Percentiles rank a stretch among this genome's conserved stretches.
phyloP scores from a whole-genome alignment of 2,888 invertebrate genomes.

The Limnephilus lunatus region DNA sequence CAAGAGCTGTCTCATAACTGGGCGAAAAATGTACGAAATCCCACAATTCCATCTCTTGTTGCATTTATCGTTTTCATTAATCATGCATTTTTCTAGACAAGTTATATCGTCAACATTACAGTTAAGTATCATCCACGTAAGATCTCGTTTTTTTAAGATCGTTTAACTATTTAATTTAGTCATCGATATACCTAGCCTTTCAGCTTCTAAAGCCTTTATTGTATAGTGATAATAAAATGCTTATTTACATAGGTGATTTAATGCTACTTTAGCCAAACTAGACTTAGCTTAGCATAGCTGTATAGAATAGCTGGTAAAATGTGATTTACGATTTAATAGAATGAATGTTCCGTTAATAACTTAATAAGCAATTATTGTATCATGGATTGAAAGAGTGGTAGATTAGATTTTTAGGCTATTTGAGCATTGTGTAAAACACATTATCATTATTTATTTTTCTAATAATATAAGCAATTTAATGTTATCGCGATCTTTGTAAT shows the following conservation, averaged over 20 bases:
- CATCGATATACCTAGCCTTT: slow-evolving; percentile 50
- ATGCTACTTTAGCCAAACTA: slow-evolving; percentile 44
- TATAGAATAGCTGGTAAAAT: slow-evolving; percentile 29
- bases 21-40: not conserved
- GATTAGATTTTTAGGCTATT: not conserved
- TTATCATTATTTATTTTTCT: not conserved
- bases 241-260: slow-evolving; percentile 26
- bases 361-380: slow-evolving; percentile 31
- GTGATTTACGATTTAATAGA: slow-evolving; percentile 33
- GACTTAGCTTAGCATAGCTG: not conserved
- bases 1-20: not conserved
- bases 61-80: not conserved
- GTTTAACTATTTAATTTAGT: slow-evolving; percentile 19
- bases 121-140: not conserved
- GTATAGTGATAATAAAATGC: slow-evolving; percentile 48
- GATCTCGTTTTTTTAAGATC: slow-evolving; percentile 32
- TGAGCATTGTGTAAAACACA: slow-evolving; percentile 50
- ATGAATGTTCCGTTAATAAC: slow-evolving; percentile 25
- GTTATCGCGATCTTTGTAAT: not conserved
- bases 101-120: slow-evolving; percentile 29
- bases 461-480: slow-evolving; percentile 8
- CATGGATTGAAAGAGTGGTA: not conserved
- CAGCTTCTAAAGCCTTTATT: slow-evolving; percentile 57
- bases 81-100: slow-evolving; percentile 15
- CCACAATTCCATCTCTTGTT: not conserved